Evolutionary conservation across 2,797 vertebrate species (phyloP).

Genomic region (Pseudochirops corinnae): DNA sequence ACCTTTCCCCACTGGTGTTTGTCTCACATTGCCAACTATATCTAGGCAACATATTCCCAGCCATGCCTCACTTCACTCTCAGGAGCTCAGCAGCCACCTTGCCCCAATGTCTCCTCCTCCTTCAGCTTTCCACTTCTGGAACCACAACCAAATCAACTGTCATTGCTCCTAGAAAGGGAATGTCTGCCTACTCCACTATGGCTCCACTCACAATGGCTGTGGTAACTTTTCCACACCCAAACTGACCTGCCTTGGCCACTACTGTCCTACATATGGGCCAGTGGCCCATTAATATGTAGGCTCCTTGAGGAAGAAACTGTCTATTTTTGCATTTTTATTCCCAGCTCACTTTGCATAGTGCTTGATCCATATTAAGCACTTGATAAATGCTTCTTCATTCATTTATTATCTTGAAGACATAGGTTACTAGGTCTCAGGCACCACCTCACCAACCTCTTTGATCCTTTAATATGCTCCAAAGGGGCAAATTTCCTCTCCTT

Average conservation of each 20-base stretch:
- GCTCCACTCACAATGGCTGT: background rate
- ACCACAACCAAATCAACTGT: background rate
- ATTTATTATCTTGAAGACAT: background rate
- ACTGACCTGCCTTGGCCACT: background rate
- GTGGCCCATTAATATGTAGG: background rate
- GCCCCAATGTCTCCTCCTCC: background rate
- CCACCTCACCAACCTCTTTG: background rate
- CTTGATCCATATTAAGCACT: background rate
- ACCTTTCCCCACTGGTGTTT: background rate
- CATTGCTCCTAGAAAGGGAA: background rate
- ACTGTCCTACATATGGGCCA: background rate
- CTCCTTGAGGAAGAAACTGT: background rate
- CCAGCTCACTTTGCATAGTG: background rate
- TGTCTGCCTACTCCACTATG: background rate
- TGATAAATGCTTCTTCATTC: background rate
- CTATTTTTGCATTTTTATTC: background rate
- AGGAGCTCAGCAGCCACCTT: background rate
- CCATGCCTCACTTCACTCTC: background rate
- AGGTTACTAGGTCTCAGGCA: background rate
- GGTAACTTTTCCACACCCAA: background rate
- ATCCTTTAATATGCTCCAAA: background rate
- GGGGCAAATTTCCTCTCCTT: conserved; percentile 70
- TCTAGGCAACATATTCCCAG: too few species aligned
- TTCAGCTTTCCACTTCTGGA: background rate
- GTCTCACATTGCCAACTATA: background rate